Conservation (phyloP, 2,797 vertebrate species). For the Simalia tracyae region DNA sequence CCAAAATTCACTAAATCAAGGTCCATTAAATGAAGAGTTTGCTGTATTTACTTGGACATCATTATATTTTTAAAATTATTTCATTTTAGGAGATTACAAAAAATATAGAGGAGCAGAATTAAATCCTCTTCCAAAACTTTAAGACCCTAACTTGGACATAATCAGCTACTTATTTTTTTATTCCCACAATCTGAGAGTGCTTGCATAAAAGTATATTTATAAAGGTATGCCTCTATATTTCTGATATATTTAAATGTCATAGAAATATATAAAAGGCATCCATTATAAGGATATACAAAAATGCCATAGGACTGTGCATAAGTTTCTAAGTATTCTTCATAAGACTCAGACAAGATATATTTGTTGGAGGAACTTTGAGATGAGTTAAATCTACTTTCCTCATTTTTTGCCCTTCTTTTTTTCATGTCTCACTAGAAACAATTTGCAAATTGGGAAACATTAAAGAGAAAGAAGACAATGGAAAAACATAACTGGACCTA, state of each 20-base stretch:
- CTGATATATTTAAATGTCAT: not conserved
- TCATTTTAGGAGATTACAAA: not conserved
- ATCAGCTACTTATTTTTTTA: not conserved
- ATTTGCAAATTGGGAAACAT: not conserved
- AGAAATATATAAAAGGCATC: not conserved
- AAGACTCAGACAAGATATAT: not conserved
- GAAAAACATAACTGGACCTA: not conserved
- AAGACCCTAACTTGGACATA: not conserved
- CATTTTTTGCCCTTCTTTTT: not conserved
- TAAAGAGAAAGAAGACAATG: not conserved
- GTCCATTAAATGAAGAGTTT: not conserved
- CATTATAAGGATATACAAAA: not conserved
- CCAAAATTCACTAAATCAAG: not conserved
- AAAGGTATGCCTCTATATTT: not conserved
- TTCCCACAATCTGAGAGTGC: not conserved
- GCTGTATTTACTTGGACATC: not conserved
- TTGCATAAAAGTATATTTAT: not conserved
- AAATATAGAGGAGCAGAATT: not conserved
- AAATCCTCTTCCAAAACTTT: not conserved
- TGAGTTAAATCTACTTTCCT: not conserved
- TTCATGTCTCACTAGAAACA: not conserved
- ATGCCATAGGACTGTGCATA: not conserved
- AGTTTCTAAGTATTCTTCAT: not conserved
- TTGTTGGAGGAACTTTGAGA: not conserved
- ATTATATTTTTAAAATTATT: not conserved